These are phyloP conservation scores for Lepeophtheirus nordmannii DNA, from an alignment of 2,888 invertebrate species.

Conservation along the genomic window DNA sequence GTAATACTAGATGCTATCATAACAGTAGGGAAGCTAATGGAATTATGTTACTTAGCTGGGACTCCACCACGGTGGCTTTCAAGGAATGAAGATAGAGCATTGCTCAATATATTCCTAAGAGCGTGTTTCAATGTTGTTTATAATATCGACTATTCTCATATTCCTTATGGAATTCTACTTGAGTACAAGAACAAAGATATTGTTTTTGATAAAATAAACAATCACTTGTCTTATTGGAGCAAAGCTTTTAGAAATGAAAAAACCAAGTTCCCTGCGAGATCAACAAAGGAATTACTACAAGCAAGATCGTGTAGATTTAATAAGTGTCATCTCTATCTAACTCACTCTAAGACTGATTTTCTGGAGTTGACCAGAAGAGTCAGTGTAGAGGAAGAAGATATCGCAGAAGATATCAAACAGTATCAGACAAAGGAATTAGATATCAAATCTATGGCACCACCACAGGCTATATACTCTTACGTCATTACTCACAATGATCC, in stretches of 20 bases:
- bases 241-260: background rate
- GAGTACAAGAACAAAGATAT: background rate
- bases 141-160: background rate
- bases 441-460: background rate
- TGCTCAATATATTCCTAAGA: background rate
- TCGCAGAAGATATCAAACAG: background rate
- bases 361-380: background rate
- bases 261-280: background rate
- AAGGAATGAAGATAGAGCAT: background rate
- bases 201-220: background rate
- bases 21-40: background rate
- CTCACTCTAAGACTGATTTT: background rate
- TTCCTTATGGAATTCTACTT: background rate
- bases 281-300: background rate
- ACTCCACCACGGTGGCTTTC: background rate
- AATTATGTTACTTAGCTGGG: background rate
- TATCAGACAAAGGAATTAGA: background rate
- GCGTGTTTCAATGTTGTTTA: background rate
- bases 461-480: background rate
- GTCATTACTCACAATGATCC: background rate
- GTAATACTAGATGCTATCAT: background rate
- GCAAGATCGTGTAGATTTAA: background rate
- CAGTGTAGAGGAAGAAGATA: background rate
- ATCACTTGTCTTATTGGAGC: background rate
- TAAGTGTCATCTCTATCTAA: background rate